Evolutionary conservation across 2,888 invertebrate genomes (phyloP).

Genomic region (Lingula anatina): DNA sequence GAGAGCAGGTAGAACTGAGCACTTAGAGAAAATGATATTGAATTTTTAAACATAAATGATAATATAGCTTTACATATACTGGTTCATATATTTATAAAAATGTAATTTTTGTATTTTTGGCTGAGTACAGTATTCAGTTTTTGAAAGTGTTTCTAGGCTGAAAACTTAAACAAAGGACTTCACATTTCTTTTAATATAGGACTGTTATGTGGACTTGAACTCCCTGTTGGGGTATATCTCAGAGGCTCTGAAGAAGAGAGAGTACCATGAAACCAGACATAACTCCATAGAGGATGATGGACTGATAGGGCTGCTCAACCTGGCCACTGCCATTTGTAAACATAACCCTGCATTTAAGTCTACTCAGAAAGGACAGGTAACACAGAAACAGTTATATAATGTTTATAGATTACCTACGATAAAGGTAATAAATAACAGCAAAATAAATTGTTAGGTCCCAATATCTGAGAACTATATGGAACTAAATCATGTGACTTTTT

Average conservation of each 20-base stretch:
- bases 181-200: conserved; percentile 14
- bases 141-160: too few species aligned
- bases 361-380: conserved; percentile 65
- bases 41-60: background rate
- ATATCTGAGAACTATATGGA: too few species aligned
- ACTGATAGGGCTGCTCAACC: conserved; percentile 77
- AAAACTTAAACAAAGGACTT: too few species aligned
- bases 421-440: too few species aligned
- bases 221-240: conserved; percentile 64
- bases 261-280: conserved; percentile 76
- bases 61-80: background rate
- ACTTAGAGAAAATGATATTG: too few species aligned
- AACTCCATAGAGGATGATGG: conserved; percentile 85
- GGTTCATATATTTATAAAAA: background rate
- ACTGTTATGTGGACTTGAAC: conserved; percentile 64
- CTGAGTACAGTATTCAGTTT: too few species aligned
- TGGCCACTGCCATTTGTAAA: conserved; percentile 81
- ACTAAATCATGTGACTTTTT: too few species aligned
- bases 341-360: conserved; percentile 83
- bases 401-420: background rate
- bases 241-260: conserved; percentile 69
- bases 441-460: too few species aligned
- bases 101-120: too few species aligned
- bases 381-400: too few species aligned
- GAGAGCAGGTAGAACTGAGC: too few species aligned